phyloP scores from a whole-genome alignment of 2,113 vertebrate species.

The Gnathonemus longibarbis region DNA sequence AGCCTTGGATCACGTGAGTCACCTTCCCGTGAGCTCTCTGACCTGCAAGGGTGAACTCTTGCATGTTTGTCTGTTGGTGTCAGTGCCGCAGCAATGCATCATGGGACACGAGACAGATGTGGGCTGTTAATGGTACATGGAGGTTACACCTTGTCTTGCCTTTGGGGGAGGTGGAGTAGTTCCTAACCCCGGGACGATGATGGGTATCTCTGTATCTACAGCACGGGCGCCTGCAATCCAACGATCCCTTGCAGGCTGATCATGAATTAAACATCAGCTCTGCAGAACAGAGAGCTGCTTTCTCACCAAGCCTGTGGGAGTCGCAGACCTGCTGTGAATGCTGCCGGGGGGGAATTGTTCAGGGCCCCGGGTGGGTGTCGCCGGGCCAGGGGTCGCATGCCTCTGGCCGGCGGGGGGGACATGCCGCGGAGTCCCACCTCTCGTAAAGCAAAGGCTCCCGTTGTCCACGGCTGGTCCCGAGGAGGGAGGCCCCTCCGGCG shows the following conservation, averaged over 20 bases:
- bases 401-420: constrained; percentile 21
- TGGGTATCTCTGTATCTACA: background rate
- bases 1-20: background rate
- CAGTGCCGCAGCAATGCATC: background rate
- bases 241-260: background rate
- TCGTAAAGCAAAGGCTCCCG: constrained; percentile 17
- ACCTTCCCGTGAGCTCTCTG: background rate
- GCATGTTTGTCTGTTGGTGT: background rate
- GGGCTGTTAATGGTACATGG: background rate
- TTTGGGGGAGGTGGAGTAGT: background rate
- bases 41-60: background rate
- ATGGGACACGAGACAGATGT: background rate
- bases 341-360: background rate
- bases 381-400: background rate
- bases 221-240: background rate
- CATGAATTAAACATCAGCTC: background rate
- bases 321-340: background rate
- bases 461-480: constrained; percentile 22
- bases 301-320: constrained; percentile 6
- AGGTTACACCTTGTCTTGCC: background rate
- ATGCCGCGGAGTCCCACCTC: constrained; percentile 54
- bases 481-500: constrained; percentile 39
- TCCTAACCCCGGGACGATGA: background rate
- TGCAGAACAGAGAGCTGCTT: constrained; percentile 15
- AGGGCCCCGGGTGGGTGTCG: constrained; percentile 15